Evolutionary conservation across 2,797 vertebrate genomes (phyloP), one percentile per base, ranked within the genome.

Genomic region (Sebastes trivittatus): DNA sequence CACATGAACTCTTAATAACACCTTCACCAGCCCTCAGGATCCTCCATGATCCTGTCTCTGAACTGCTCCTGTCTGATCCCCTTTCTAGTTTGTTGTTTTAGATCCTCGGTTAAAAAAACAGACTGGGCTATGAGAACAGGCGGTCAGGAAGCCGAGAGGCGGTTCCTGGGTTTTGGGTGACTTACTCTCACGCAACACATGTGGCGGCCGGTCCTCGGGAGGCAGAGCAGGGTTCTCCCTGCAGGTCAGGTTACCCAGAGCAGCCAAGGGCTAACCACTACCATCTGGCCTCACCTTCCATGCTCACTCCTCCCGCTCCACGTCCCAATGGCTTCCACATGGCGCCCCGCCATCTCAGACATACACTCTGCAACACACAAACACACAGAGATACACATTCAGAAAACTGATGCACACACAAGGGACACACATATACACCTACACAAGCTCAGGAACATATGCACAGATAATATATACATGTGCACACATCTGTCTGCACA

Each of bases 281-380:
- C 94, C 95, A 95, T 92, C 92, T 95, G 95, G 85, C 72, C 82
- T 90, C 90, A 90, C 92, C 89, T 91, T 92, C 89, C 89, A 88
- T 76, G 83, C 90, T 84, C 89, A 77, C 78, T 65, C 58, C 78
- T 65, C 58, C 77, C 11, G 81, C 80, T 88, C 79, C 75, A 67
- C 82, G 56, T 85, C 88, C 90, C 89, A 94, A 95, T 95, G 88
- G 92, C 80, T 95, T 95, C 94, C 95, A 95, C 93, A 94, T 95
- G 94, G 90, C 69, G 64, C 77, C 78, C 77, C 70, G 52, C 85
- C 83, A 90, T 87, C 80, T 85, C 88, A 90, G 89, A 89, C 89
- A 84, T 85, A 88, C 91, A 84, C 91, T 80, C 78, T 71, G 16
- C 80, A 77, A 71, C 75, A 77, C 77, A 75, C 67, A 68, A 74